phyloP scores from a whole-genome alignment of 2,113 vertebrate genomes.

The Halcyon senegalensis region DNA sequence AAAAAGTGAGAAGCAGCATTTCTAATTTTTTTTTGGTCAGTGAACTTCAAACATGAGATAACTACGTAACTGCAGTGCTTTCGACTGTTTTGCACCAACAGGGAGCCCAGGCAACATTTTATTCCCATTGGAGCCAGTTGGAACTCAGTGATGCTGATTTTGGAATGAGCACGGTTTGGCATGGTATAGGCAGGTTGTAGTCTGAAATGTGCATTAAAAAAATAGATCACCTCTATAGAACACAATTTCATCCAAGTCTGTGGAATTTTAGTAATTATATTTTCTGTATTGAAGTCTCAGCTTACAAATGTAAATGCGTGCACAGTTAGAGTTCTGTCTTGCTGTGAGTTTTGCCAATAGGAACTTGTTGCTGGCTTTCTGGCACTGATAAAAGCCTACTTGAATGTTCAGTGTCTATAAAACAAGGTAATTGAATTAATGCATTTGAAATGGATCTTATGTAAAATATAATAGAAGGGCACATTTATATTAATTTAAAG shows the following conservation, averaged over 20 bases:
- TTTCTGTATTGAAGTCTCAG: neutral
- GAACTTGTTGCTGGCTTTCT: neutral
- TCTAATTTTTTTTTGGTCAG: neutral
- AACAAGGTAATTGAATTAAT: slow-evolving; percentile 4
- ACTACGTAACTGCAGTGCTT: neutral
- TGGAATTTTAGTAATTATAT: neutral
- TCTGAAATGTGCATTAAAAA: neutral
- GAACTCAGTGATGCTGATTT: neutral
- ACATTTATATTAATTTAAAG: neutral
- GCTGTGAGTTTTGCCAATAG: neutral
- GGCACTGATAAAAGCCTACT: neutral
- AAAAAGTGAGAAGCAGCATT: neutral
- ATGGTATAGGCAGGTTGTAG: neutral
- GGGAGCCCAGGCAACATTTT: neutral
- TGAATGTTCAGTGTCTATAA: neutral
- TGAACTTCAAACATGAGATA: neutral
- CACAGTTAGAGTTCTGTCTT: neutral
- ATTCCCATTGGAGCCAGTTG: neutral
- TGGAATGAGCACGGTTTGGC: neutral
- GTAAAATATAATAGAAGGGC: neutral
- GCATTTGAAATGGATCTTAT: neutral
- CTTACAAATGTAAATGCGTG: neutral
- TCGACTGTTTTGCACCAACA: neutral
- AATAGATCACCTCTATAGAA: neutral
- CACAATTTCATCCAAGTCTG: neutral